Conservation (phyloP, 2,888 invertebrate genomes). For the Drosophila anomelani region DNA sequence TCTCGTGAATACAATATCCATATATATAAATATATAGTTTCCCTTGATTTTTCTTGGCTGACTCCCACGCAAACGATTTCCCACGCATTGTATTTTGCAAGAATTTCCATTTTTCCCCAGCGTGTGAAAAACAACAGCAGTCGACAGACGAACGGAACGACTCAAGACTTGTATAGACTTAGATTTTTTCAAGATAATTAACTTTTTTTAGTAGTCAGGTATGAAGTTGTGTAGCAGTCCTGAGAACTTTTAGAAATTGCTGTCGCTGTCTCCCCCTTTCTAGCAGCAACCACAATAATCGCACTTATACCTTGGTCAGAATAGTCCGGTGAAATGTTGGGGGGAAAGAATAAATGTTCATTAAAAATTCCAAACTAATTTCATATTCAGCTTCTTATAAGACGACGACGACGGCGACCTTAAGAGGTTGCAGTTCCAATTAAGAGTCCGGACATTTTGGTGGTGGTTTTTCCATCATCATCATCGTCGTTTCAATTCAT, state of each 20-base stretch:
- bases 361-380: slow-evolving; percentile 78
- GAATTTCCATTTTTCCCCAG: slow-evolving; percentile 77
- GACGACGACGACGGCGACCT: slow-evolving; percentile 62
- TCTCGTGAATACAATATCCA: slow-evolving; percentile 10
- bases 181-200: slow-evolving; percentile 78
- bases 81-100: slow-evolving; percentile 79
- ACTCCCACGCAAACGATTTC: slow-evolving; percentile 76
- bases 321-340: slow-evolving; percentile 49
- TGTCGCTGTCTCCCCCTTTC: slow-evolving; percentile 38
- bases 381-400: slow-evolving; percentile 78
- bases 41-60: slow-evolving; percentile 47
- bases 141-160: slow-evolving; percentile 59
- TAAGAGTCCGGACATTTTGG: slow-evolving; percentile 56
- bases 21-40: slow-evolving; percentile 28
- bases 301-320: slow-evolving; percentile 41
- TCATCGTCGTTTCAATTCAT: slow-evolving; percentile 15
- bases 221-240: slow-evolving; percentile 54
- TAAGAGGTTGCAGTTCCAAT: slow-evolving; percentile 71
- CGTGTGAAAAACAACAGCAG: slow-evolving; percentile 80
- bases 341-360: slow-evolving; percentile 65
- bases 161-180: slow-evolving; percentile 60
- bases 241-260: slow-evolving; percentile 69
- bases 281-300: slow-evolving; percentile 61
- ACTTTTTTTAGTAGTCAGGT: slow-evolving; percentile 52
- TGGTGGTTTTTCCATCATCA: slow-evolving; percentile 63